Conservation (phyloP, 2,888 invertebrate genomes). For the Cyclophora punctaria region DNA sequence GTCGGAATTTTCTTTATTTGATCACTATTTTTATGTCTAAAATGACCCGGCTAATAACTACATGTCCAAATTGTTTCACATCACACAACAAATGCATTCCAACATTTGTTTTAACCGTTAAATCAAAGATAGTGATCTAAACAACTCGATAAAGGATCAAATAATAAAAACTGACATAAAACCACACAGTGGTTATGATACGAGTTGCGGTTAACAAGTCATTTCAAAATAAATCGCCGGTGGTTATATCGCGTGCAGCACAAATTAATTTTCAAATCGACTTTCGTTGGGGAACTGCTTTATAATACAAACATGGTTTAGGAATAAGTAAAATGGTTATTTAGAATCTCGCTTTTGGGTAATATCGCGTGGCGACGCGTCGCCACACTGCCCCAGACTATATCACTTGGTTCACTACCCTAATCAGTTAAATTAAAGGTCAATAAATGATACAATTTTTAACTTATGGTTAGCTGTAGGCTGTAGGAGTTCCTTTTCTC, state of each 20-base stretch:
- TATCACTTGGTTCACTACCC: no score
- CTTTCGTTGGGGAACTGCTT: neutral
- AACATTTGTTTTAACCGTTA: constrained; percentile 22
- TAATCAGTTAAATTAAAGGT: no score
- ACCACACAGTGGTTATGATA: constrained; percentile 45
- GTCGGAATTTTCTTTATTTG: no score
- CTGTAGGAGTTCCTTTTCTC: no score
- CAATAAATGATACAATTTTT: no score
- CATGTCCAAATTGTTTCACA: neutral
- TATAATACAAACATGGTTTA: neutral
- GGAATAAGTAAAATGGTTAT: no score
- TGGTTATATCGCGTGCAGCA: constrained; percentile 59
- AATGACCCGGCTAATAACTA: no score
- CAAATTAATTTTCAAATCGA: constrained; percentile 50
- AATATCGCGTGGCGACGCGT: no score
- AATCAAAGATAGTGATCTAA: constrained; percentile 41
- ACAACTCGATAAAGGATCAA: constrained; percentile 39
- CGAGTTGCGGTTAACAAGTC: constrained; percentile 48
- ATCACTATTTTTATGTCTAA: no score
- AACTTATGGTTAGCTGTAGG: no score
- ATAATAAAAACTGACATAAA: constrained; percentile 47
- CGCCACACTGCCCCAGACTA: no score
- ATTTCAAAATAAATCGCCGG: constrained; percentile 50
- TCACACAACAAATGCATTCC: constrained; percentile 5
- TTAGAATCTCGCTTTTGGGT: no score